Percentiles rank a stretch among this genome's conserved stretches.
phyloP scores from a whole-genome alignment of 1,140 invertebrate genomes.

The Drosophila lacertosa region DNA sequence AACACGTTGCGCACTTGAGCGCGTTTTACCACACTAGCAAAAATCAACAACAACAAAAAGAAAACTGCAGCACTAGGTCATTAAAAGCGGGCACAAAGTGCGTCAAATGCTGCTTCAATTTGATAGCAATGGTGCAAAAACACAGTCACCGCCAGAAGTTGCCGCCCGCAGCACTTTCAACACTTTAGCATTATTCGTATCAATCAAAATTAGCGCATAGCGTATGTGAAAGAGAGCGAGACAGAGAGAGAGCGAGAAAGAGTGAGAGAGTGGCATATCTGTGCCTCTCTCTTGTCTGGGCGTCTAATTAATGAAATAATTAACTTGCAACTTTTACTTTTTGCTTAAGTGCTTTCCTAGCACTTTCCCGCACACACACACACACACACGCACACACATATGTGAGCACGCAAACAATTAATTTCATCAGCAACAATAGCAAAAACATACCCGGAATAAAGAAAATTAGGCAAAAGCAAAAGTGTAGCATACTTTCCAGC shows the following conservation, averaged over 20 bases:
- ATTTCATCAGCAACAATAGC: conserved; percentile 54
- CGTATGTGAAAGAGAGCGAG: too few species aligned
- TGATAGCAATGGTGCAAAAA: conserved; percentile 8
- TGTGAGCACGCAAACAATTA: conserved; percentile 57
- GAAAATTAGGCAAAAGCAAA: conserved; percentile 20
- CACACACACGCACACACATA: conserved; percentile 17
- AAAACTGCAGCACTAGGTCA: background rate
- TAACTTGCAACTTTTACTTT: conserved; percentile 64
- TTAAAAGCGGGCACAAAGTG: conserved; percentile 18
- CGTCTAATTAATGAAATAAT: conserved; percentile 66
- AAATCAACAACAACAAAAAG: background rate
- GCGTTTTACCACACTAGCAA: conserved; percentile 41
- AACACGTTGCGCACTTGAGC: conserved; percentile 55
- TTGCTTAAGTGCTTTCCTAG: conserved; percentile 59
- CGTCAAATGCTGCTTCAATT: background rate
- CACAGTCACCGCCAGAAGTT: background rate
- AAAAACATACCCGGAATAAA: conserved; percentile 26
- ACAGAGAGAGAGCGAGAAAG: background rate
- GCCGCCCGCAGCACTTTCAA: conserved; percentile 34
- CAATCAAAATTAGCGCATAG: conserved; percentile 55
- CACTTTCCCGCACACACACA: conserved; percentile 37
- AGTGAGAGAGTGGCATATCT: background rate
- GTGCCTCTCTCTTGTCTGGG: conserved; percentile 27
- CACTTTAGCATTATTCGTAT: conserved; percentile 45
- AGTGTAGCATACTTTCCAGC: conserved; percentile 28